phyloP scores from a whole-genome alignment of 2,888 invertebrate species.

The Corbicula japonica region DNA sequence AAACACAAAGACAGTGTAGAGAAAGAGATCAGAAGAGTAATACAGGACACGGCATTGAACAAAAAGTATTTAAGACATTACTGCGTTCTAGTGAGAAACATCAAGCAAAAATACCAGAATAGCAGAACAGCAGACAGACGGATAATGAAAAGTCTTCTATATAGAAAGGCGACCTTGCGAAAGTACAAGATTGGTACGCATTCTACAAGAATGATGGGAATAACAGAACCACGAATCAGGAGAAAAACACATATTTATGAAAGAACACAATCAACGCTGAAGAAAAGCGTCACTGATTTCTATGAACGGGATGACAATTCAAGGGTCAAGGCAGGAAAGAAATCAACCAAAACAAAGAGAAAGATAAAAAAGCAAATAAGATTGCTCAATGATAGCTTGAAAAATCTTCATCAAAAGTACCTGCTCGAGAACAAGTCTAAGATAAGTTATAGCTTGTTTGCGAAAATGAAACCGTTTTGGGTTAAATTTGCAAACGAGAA shows the following conservation, averaged over 20 bases:
- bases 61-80: background rate
- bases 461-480: slow-evolving; percentile 42
- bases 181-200: slow-evolving; percentile 19
- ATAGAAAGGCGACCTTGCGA: slow-evolving; percentile 19
- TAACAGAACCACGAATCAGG: background rate
- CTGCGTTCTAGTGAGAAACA: slow-evolving; percentile 1
- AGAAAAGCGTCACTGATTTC: slow-evolving; percentile 13
- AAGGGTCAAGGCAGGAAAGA: slow-evolving; percentile 44
- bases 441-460: slow-evolving; percentile 43
- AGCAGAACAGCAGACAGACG: background rate
- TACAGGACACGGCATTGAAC: background rate
- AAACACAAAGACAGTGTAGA: slow-evolving; percentile 7
- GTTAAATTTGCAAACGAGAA: slow-evolving; percentile 29
- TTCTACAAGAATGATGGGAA: background rate
- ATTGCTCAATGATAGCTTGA: slow-evolving; percentile 37
- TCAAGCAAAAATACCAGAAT: background rate
- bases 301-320: slow-evolving; percentile 53
- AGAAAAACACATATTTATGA: background rate
- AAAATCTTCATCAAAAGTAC: slow-evolving; percentile 42
- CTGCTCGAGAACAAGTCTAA: slow-evolving; percentile 16
- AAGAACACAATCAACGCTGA: background rate
- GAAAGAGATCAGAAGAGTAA: background rate
- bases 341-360: slow-evolving; percentile 32
- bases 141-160: slow-evolving; percentile 2
- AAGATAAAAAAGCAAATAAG: slow-evolving; percentile 47